phyloP scores from a whole-genome alignment of 2,113 vertebrate species.

The Sander lucioperca region DNA sequence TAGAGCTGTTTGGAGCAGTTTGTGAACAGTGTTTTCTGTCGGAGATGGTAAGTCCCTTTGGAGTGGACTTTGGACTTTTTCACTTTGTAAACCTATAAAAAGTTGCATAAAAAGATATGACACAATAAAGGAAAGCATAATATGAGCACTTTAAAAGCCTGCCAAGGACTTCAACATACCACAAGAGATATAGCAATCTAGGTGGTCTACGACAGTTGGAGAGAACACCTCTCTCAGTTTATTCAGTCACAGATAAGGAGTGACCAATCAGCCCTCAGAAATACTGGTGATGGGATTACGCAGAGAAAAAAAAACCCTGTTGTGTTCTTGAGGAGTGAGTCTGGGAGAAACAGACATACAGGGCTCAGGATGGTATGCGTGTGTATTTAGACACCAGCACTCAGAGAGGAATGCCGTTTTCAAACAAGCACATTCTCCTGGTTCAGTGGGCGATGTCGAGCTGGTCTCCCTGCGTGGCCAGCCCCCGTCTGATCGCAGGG shows the following conservation, averaged over 20 bases:
- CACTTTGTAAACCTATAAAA: too few relatives aligned
- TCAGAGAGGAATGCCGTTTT: conserved; percentile 80
- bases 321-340: conserved; percentile 40
- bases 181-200: conserved; percentile 35
- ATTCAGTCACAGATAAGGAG: conserved; percentile 68
- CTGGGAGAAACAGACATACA: conserved; percentile 31
- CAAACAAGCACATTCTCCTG: conserved; percentile 83
- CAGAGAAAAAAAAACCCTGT: conserved; percentile 12
- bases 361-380: conserved; percentile 49
- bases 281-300: conserved; percentile 12
- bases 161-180: conserved; percentile 27
- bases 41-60: too few relatives aligned
- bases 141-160: conserved; percentile 31
- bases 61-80: too few relatives aligned
- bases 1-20: too few relatives aligned
- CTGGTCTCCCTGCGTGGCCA: conserved; percentile 55
- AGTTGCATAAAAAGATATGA: too few relatives aligned
- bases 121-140: too few relatives aligned
- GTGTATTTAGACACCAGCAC: conserved; percentile 71
- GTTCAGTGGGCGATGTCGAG: conserved; percentile 63
- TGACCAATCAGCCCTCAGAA: conserved; percentile 34
- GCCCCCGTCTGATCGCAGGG: conserved; percentile 50
- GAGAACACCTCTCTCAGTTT: conserved; percentile 61
- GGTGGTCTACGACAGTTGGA: conserved; percentile 68
- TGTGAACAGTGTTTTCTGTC: too few relatives aligned